phyloP scores from a whole-genome alignment of 2,797 vertebrate species.

The Sphenodon punctatus region DNA sequence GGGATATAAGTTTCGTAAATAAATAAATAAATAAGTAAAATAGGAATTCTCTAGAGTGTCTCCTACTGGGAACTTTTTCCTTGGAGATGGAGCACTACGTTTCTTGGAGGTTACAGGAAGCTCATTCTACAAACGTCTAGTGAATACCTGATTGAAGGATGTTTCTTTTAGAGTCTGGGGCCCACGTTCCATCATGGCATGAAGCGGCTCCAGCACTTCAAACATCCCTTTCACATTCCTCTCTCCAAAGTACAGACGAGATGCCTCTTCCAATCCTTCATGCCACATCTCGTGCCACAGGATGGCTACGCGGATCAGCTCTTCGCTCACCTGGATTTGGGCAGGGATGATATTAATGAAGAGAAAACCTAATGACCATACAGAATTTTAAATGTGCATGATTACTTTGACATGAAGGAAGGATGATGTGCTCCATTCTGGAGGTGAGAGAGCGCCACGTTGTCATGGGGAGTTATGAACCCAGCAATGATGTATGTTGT shows the following conservation, averaged over 20 bases:
- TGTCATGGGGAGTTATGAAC: too few relatives aligned
- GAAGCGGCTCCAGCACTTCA: constrained; percentile 95
- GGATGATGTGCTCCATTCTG: background rate
- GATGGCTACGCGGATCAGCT: constrained; percentile 97
- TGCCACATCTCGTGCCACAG: constrained; percentile 99
- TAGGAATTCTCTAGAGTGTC: too few relatives aligned
- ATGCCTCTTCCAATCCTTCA: constrained; percentile 95
- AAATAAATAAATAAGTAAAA: too few relatives aligned
- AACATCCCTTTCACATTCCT: constrained; percentile 99
- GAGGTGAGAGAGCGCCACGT: constrained; percentile 36
- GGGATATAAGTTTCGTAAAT: too few relatives aligned
- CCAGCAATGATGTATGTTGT: too few relatives aligned
- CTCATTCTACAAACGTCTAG: background rate
- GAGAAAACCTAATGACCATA: fast-evolving
- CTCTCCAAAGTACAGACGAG: constrained; percentile 96
- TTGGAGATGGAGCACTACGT: background rate
- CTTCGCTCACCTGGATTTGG: constrained; percentile 90
- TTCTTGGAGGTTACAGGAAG: background rate
- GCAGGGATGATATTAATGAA: background rate
- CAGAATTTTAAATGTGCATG: background rate
- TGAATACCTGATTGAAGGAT: constrained; percentile 94
- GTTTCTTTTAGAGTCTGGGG: constrained; percentile 98
- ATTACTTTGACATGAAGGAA: background rate
- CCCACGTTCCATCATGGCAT: constrained; percentile 98
- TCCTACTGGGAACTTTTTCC: background rate